Percentiles rank a stretch among this genome's conserved stretches.
Evolutionary conservation across 2,797 vertebrate genomes (phyloP).

Genomic region (Manis javanica): DNA sequence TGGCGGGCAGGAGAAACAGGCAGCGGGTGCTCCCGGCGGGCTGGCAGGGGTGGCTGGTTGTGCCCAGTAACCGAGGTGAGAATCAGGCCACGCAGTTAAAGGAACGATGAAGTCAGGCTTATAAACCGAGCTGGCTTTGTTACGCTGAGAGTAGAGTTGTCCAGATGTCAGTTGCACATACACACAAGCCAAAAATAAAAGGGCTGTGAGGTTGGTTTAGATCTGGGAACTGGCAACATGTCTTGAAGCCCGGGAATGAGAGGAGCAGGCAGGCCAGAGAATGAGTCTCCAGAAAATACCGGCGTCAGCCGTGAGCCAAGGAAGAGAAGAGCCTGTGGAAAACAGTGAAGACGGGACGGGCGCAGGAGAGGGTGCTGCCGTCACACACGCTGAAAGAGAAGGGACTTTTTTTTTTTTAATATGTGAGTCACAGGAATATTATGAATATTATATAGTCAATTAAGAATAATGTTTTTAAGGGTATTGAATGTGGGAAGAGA

Average conservation of each 20-base stretch:
- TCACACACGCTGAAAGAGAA: conserved; percentile 8
- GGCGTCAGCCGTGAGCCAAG: neutral
- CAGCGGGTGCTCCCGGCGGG: neutral
- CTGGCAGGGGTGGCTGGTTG: neutral
- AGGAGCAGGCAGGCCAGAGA: neutral
- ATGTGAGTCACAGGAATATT: neutral
- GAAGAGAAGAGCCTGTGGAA: neutral
- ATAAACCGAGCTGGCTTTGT: neutral
- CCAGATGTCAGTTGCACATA: neutral
- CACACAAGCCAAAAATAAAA: neutral
- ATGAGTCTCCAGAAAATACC: conserved; percentile 20
- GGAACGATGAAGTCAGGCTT: neutral
- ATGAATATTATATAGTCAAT: neutral
- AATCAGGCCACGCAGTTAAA: neutral
- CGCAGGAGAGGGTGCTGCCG: neutral
- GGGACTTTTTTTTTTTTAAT: neutral
- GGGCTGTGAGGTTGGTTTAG: neutral
- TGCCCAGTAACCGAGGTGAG: neutral
- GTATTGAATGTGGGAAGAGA: neutral
- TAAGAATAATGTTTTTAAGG: conserved; percentile 11
- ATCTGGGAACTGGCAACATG: neutral
- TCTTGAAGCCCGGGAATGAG: neutral
- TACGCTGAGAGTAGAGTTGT: neutral
- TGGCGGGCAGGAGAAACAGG: neutral
- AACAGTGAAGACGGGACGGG: neutral